A percentile compares a stretch with the other conserved stretches of the same genome.
Conservation (phyloP, 1,140 invertebrate species). For the Drusus annulatus region DNA sequence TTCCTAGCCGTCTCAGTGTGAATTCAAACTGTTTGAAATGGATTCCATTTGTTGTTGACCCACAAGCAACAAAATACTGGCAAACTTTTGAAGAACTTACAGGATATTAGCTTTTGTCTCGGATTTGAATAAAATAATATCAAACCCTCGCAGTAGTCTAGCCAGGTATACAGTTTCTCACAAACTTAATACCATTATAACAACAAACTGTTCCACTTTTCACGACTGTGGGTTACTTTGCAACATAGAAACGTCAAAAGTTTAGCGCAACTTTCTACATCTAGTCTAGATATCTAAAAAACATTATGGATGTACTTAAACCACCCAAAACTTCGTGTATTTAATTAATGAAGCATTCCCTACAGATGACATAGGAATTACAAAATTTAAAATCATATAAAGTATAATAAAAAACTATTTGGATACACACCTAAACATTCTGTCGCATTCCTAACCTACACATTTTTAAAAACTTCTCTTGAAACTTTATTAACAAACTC, state of each 20-base stretch:
- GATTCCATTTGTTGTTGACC: too few relatives aligned
- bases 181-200: too few relatives aligned
- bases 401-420: constrained; percentile 12
- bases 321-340: not conserved
- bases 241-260: not conserved
- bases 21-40: too few relatives aligned
- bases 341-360: not conserved
- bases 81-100: not conserved
- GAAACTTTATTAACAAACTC: not conserved
- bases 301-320: not conserved
- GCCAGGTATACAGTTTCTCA: too few relatives aligned
- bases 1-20: constrained; percentile 15
- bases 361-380: too few relatives aligned
- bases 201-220: not conserved
- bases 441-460: constrained; percentile 57
- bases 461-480: constrained; percentile 22
- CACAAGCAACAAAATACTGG: not conserved
- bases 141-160: too few relatives aligned
- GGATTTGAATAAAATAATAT: too few relatives aligned
- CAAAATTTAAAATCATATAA: not conserved
- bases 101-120: too few relatives aligned
- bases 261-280: not conserved
- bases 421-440: constrained; percentile 46
- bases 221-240: not conserved
- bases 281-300: not conserved